Evolutionary conservation across 2,888 invertebrate species (phyloP).

Genomic region (Idaea aversata): DNA sequence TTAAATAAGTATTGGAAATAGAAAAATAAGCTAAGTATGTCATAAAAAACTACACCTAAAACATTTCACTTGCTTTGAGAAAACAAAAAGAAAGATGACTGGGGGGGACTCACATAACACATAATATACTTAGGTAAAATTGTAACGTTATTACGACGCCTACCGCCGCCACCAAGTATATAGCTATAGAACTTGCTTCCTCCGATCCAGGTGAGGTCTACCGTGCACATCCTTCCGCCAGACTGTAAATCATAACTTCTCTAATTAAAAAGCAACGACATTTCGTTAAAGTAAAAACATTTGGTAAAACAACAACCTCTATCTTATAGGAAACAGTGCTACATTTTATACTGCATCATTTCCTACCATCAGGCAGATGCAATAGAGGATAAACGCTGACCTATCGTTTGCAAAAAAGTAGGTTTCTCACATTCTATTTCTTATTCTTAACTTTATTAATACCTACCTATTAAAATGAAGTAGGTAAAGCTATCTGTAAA

Average conservation of each 20-base stretch:
- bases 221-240: constrained; percentile 25
- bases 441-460: no score
- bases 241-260: constrained; percentile 21
- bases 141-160: constrained; percentile 15
- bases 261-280: constrained; percentile 8
- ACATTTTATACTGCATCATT: no score
- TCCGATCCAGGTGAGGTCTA: constrained; percentile 32
- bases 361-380: no score
- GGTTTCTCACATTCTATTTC: no score
- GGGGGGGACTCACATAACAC: neutral
- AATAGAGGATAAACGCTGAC: no score
- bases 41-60: no score
- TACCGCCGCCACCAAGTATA: constrained; percentile 11
- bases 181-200: constrained; percentile 30
- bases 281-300: neutral
- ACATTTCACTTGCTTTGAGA: neutral
- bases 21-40: no score
- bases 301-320: neutral
- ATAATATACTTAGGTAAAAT: constrained; percentile 30
- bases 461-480: no score
- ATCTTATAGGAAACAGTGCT: neutral
- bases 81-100: neutral
- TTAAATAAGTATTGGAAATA: no score
- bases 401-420: no score
- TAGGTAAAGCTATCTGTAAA: no score